Base-by-base conservation (phyloP, 2,797 vertebrate species). In the Acrocephalus scirpaceus region DNA sequence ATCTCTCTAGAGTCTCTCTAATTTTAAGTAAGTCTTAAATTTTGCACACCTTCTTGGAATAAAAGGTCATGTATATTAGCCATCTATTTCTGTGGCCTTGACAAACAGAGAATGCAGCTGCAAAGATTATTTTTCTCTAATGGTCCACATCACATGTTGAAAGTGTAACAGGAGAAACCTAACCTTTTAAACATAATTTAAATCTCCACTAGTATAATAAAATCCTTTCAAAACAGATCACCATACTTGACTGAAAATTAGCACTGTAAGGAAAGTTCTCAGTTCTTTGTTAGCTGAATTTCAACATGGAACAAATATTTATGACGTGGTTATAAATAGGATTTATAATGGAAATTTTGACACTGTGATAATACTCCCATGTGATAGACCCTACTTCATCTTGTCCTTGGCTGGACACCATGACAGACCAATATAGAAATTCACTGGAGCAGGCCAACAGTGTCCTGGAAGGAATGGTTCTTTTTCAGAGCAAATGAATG, bases 281-380 rank as follows among this genome's bases (percentile, higher is more conserved):
- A 57, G 48, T 62, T 85, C 53, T 61, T 88, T 85, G 67, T 87
- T 94, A 88, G 56, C 34, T 73, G 50, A 90, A 82, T 91, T 97
- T 94, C 84, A 91, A 64, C 65, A 50, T 12, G 79, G 69, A 79
- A 93, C 72, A 95, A 95, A 94, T 88, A 93, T 83, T 93, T 93
- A 91, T 83, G 86, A 93, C 0, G 1, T 2, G 16, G 91, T 60
- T 96, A 92, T 94, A 96, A 94, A 96, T 79, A 96, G 74, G 44
- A 83, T 96, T 88, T 96, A 95, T 90, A 94, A 96, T 89, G 90
- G 94, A 94, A 94, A 95, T 66, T 60, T 66, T 90, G 87, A 97
- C 77, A 53, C 67, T 89, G 70, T 94, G 88, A 80, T 88, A 95
- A 92, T 73, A 57, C 45, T 66, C 57, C 60, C 67, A 90, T 70